A percentile compares a stretch with the other conserved stretches of the same genome.
These are phyloP conservation scores for Zophobas morio DNA, from an alignment of 1,140 invertebrate species.

Conservation along the genomic window DNA sequence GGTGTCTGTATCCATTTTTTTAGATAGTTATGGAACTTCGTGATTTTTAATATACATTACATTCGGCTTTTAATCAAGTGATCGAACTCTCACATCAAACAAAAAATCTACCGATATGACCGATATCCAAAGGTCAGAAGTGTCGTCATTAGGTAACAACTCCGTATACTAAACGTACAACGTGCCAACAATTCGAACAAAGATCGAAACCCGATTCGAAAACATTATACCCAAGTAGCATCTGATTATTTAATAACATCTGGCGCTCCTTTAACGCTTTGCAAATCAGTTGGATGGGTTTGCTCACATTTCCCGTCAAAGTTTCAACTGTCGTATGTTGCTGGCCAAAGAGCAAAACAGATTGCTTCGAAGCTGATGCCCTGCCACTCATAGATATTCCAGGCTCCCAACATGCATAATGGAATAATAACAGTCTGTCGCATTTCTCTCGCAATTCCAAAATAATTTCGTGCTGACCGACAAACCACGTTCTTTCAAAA, in stretches of 20 bases:
- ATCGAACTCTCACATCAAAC: no score
- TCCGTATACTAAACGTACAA: not conserved
- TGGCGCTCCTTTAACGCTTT: constrained; percentile 23
- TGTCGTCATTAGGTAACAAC: no score
- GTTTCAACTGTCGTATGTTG: constrained; percentile 41
- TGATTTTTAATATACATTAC: no score
- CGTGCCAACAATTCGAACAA: not conserved
- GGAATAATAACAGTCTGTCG: constrained; percentile 39
- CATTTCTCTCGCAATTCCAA: constrained; percentile 13
- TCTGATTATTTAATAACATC: constrained; percentile 33
- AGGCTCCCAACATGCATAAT: constrained; percentile 44
- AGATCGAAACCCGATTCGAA: not conserved
- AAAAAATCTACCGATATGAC: no score
- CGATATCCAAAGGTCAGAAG: no score
- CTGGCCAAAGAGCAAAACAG: constrained; percentile 35
- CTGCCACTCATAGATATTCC: constrained; percentile 40
- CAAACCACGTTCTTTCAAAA: not conserved
- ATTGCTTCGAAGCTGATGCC: constrained; percentile 29
- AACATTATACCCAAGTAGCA: not conserved
- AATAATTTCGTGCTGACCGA: not conserved
- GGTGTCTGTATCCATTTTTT: no score
- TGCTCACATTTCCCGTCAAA: constrained; percentile 36
- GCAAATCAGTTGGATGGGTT: constrained; percentile 36
- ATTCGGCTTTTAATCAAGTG: no score
- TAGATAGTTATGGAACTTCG: no score